Base-by-base conservation (phyloP, 2,113 vertebrate species). In the Tupaia tana region DNA sequence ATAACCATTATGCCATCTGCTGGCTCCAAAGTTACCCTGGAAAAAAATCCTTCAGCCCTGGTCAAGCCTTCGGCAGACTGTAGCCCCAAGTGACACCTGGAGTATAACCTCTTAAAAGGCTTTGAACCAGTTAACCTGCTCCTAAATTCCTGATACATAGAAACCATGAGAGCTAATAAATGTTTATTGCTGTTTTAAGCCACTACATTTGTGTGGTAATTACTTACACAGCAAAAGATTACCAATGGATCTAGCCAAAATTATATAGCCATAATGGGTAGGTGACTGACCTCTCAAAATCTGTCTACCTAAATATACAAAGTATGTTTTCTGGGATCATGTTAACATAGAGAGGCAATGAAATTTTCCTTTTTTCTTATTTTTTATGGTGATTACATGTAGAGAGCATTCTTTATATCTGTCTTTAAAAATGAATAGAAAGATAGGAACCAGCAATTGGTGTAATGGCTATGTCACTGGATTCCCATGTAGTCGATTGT, bases 351-450 rank as follows among this genome's bases (percentile, higher is more conserved):
- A 24, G 52, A 91, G 54, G 27, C 31, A 70, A 64, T 77, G 34
- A 10, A 5, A 6, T 31, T 78, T 54, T 69, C 29, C 22, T 18
- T 92, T 94, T 83, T 89, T 89, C 63, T 14, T 91, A 63, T 27
- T 83, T 87, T 89, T 95, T 19, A 92, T 7, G 58, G 63, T 77
- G 63, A 83, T 83, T 52, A 67, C 16, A 58, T 58, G 16, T 27
- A 73, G 73, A 14, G 58, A 59, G 25, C n/a, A 22, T 79, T 66
- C 56, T 85, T 77, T 59, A 19, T 7, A 78, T 78, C 14, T 58
- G n/a, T 85, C n/a, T 73, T 74, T 75, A 85, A 94, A 90, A 93
- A 52, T 78, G 24, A 73, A 25, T 80, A 80, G n/a, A 43, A 43
- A 43, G 43, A 43, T 43, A 43, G 43, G 43, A 43, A 43, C 43